Conservation (phyloP, 2,888 invertebrate species). For the Ptilodon capucinus region DNA sequence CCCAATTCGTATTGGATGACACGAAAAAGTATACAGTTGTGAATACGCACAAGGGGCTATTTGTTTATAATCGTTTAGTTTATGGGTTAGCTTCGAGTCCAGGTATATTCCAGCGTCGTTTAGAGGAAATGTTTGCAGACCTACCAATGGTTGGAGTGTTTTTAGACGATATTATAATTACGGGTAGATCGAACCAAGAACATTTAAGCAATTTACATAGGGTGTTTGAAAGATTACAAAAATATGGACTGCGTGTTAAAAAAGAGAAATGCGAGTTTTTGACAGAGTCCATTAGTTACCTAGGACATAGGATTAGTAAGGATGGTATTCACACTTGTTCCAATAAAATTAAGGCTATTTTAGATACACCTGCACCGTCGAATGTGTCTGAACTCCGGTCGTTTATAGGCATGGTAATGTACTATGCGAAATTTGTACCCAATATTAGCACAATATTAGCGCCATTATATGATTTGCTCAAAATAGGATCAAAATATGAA, state of each 20-base stretch:
- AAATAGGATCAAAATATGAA: conserved; percentile 1
- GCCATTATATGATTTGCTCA: conserved; percentile 10
- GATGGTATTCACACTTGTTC: conserved; percentile 5
- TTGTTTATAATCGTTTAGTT: conserved; percentile 11
- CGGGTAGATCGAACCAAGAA: neutral
- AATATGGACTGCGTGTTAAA: conserved; percentile 7
- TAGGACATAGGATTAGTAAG: conserved; percentile 9
- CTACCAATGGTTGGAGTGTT: conserved; percentile 4
- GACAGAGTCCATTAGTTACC: conserved; percentile 1
- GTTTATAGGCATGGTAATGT: conserved; percentile 16
- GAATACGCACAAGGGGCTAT: conserved; percentile 18
- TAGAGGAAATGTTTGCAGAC: conserved; percentile 6
- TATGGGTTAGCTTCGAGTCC: no score
- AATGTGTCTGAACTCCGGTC: conserved; percentile 8
- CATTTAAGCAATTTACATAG: conserved; percentile 4
- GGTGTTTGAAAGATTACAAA: conserved; percentile 7
- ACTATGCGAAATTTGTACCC: conserved; percentile 16
- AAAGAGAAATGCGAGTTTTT: conserved; percentile 13
- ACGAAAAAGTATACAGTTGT: conserved; percentile 16
- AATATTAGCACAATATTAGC: conserved; percentile 9
- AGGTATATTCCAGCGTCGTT: conserved; percentile 6
- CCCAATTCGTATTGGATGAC: conserved; percentile 17
- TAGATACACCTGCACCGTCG: neutral
- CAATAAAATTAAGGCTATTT: conserved; percentile 4
- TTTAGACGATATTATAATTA: conserved; percentile 2